Conservation (phyloP, 2,797 vertebrate genomes). For the Cirrhinus molitorella region DNA sequence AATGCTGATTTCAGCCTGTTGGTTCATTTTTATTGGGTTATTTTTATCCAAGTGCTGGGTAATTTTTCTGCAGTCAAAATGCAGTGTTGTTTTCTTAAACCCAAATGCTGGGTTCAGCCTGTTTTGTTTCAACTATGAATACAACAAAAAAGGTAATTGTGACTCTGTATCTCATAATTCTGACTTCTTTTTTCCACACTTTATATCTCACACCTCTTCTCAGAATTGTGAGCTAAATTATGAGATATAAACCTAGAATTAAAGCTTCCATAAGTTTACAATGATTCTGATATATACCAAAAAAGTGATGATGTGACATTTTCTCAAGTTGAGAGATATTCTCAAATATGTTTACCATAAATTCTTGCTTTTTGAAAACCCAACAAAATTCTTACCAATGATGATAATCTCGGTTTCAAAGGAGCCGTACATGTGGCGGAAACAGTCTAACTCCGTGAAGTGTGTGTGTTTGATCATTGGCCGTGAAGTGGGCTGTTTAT, state of each 20-base stretch:
- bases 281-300: not conserved
- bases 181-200: not conserved
- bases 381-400: slow-evolving; percentile 76
- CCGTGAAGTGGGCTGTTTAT: slow-evolving; percentile 13
- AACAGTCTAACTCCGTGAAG: slow-evolving; percentile 72
- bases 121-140: not conserved
- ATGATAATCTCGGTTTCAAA: slow-evolving; percentile 81
- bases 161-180: not conserved
- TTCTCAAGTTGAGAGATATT: not conserved
- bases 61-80: no score
- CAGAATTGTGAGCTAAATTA: not conserved
- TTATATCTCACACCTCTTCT: not conserved
- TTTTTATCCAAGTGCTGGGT: no score
- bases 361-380: not conserved
- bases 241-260: not conserved
- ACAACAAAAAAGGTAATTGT: not conserved
- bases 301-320: not conserved
- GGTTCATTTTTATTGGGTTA: no score
- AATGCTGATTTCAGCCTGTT: no score
- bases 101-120: no score
- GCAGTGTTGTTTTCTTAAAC: no score
- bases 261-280: not conserved
- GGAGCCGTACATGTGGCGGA: slow-evolving; percentile 83
- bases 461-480: slow-evolving; percentile 57
- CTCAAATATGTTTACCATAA: not conserved